Percentiles rank a stretch among this genome's conserved stretches.
Evolutionary conservation across 1,140 invertebrate species (phyloP).

Genomic region (Drosophila pachea): DNA sequence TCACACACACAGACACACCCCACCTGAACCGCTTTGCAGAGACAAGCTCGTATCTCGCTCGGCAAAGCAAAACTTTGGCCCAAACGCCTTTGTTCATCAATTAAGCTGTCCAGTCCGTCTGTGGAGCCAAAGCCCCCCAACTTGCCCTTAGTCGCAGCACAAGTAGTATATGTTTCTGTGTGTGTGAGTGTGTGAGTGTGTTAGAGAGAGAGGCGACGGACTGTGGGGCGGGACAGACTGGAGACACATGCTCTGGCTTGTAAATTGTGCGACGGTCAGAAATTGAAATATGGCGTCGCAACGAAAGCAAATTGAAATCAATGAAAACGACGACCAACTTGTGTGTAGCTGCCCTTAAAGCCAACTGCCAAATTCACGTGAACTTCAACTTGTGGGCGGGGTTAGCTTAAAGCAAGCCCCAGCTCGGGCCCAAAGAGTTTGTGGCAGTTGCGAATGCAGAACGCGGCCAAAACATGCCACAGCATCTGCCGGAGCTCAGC

Average conservation of each 20-base stretch:
- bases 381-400: conserved; percentile 19
- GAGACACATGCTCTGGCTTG: conserved; percentile 74
- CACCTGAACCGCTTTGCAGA: conserved; percentile 17
- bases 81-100: conserved; percentile 59
- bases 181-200: too few species aligned
- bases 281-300: conserved; percentile 76
- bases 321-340: conserved; percentile 55
- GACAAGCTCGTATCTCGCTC: conserved; percentile 30
- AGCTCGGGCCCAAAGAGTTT: not conserved
- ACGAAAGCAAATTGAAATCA: conserved; percentile 73
- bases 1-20: not conserved
- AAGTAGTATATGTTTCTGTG: not conserved
- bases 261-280: conserved; percentile 74
- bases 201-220: not conserved
- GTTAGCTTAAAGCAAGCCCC: conserved; percentile 10
- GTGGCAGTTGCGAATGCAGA: not conserved
- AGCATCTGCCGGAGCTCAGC: too few species aligned
- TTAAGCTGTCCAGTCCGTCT: conserved; percentile 48
- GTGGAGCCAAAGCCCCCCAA: not conserved
- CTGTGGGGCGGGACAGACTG: conserved; percentile 32
- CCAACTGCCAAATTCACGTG: conserved; percentile 4
- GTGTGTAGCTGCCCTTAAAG: conserved; percentile 19
- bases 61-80: conserved; percentile 43
- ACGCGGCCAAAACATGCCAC: not conserved
- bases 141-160: too few species aligned